Evolutionary conservation across 2,797 vertebrate genomes (phyloP).

Genomic region (Melanotaenia nigrans): DNA sequence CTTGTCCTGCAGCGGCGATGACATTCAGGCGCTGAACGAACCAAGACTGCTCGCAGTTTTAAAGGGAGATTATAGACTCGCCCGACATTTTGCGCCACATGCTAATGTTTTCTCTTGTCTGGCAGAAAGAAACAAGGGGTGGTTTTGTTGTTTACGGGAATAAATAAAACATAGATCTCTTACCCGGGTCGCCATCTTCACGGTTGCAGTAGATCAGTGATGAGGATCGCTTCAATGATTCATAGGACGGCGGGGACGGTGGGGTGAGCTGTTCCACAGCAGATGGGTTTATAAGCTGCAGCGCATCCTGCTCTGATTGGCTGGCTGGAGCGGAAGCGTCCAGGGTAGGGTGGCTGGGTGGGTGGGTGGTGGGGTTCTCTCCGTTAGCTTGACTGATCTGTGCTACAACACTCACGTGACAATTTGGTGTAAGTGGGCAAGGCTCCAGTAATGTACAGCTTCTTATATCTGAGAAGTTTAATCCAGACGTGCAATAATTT

Average conservation of each 20-base stretch:
- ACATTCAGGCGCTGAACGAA: conserved; percentile 53
- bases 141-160: neutral
- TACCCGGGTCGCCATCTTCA: conserved; percentile 85
- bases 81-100: conserved; percentile 52
- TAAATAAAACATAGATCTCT: conserved; percentile 40
- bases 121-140: neutral
- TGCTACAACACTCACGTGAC: neutral
- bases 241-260: conserved; percentile 48
- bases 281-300: conserved; percentile 59
- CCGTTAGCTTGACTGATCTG: neutral
- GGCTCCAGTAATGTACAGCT: neutral
- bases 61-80: neutral
- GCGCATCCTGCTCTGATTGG: conserved; percentile 69
- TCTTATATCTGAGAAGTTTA: neutral
- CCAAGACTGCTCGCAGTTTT: neutral
- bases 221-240: conserved; percentile 42
- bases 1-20: conserved; percentile 10
- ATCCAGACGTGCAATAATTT: neutral
- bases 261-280: conserved; percentile 31
- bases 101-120: neutral
- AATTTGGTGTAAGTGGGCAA: neutral
- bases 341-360: neutral
- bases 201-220: conserved; percentile 51
- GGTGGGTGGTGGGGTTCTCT: neutral
- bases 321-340: conserved; percentile 47